Evolutionary conservation across 2,888 invertebrate genomes (phyloP), one percentile per base, ranked within the genome.

Genomic region (Trachelus stipa): DNA sequence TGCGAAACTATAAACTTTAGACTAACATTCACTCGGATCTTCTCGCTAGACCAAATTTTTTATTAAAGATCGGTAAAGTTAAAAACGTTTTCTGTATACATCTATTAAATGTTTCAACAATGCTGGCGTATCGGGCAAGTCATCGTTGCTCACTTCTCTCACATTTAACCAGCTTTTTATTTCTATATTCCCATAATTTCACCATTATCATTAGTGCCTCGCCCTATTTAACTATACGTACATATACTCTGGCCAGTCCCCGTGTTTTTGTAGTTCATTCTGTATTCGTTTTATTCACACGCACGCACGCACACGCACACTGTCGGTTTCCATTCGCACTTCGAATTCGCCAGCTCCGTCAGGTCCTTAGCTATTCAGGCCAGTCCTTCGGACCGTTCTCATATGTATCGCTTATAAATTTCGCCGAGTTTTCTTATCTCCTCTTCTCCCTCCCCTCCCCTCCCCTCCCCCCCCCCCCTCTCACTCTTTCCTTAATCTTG

Each of bases 51-150:
- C 76, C 75, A 80, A 78, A 75, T 76, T 73, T 76, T 71, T 35
- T 37, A 40, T 81, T 80, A 79, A 83, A 76, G 84, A 85, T 83
- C 82, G 83, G 75, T 80, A 81, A 76, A 81, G 78, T 80, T 80
- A 84, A 87, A 88, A 87, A 87, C 85, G 82, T 34, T 81, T 82
- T 86, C 79, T 84, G 84, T 87, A 88, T 86, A 87, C 87, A 86
- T 88, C 86, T 88, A 87, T 86, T 84, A 84, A 88, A 88, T 87
- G 83, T 85, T 86, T 88, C 85, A 88, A 88, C 88, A 88, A 85
- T 85, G 84, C 85, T 86, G 85, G 86, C 86, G 84, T 83, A 80
- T 83, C 83, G 84, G 83, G 85, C 86, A 85, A 85, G 84, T 85
- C 85, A 40, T 84, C 85, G 86, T 83, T 83, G 83, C 85, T 85